A percentile compares a stretch with the other conserved stretches of the same genome.
These are phyloP conservation scores for Tinea pellionella DNA, from an alignment of 2,888 invertebrate genomes.

Conservation along the genomic window DNA sequence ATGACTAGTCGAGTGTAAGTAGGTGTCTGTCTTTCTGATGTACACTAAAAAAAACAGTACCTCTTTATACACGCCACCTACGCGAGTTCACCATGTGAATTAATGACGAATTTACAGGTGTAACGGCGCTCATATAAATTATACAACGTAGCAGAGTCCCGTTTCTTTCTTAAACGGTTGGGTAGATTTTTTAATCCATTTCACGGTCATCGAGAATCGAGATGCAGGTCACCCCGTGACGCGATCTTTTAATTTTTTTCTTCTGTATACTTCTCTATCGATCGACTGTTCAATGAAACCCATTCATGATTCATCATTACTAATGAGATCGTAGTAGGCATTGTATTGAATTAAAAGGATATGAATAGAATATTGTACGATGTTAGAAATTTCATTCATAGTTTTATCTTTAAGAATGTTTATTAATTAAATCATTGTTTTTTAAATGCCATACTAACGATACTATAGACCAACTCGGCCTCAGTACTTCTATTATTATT, in stretches of 20 bases:
- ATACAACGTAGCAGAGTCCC: not conserved
- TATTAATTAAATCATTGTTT: no score
- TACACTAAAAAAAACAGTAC: not conserved
- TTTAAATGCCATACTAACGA: no score
- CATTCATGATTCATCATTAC: not conserved
- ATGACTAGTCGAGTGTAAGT: conserved; percentile 2
- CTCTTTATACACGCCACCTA: not conserved
- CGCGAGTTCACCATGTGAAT: not conserved
- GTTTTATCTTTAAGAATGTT: no score
- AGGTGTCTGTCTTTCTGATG: not conserved
- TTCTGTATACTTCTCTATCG: not conserved
- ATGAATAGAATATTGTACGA: not conserved
- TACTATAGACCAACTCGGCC: no score
- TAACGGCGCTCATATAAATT: conserved; percentile 1
- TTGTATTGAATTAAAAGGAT: not conserved
- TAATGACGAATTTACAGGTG: conserved; percentile 9
- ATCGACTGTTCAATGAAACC: not conserved
- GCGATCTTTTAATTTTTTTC: not conserved
- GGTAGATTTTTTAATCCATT: conserved; percentile 1
- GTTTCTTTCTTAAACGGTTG: conserved; percentile 2
- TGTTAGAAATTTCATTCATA: not conserved
- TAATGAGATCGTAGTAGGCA: not conserved
- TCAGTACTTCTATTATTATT: no score
- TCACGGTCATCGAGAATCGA: not conserved
- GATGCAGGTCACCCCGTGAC: not conserved